phyloP scores from a whole-genome alignment of 2,113 vertebrate species.

The Laterallus jamaicensis region DNA sequence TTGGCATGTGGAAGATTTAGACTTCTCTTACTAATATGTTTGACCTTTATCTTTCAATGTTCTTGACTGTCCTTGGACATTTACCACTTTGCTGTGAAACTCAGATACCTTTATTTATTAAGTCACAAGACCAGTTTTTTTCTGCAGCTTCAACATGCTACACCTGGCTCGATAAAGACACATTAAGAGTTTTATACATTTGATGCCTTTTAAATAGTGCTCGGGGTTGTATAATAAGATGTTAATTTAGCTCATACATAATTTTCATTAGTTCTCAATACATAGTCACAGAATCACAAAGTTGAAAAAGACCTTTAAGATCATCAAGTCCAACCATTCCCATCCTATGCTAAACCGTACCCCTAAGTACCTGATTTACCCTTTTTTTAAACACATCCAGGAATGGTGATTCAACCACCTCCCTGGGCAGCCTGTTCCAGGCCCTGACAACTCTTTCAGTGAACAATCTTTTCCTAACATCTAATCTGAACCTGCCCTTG shows the following conservation, averaged over 20 bases:
- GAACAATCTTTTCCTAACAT: too few relatives aligned
- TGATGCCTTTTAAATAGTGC: not conserved
- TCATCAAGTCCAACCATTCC: too few relatives aligned
- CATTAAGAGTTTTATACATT: not conserved
- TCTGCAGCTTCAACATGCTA: not conserved
- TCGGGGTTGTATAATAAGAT: not conserved
- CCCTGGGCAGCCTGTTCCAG: too few relatives aligned
- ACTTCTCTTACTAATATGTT: slow-evolving; percentile 19
- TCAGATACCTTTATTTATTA: not conserved
- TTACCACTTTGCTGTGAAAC: not conserved
- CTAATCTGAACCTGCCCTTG: too few relatives aligned
- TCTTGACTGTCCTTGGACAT: slow-evolving; percentile 20
- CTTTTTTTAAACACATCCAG: too few relatives aligned
- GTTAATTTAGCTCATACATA: not conserved
- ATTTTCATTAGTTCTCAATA: not conserved
- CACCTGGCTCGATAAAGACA: not conserved
- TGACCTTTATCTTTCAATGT: slow-evolving; percentile 43
- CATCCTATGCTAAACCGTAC: too few relatives aligned
- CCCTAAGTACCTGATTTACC: too few relatives aligned
- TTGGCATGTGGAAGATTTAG: not conserved
- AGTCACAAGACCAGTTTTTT: not conserved
- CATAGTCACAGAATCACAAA: not conserved
- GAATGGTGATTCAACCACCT: too few relatives aligned
- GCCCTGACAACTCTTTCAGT: too few relatives aligned
- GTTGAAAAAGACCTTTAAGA: too few relatives aligned